Base-by-base conservation (phyloP, 2,797 vertebrate species). In the Dendrocincla tyrannina region DNA sequence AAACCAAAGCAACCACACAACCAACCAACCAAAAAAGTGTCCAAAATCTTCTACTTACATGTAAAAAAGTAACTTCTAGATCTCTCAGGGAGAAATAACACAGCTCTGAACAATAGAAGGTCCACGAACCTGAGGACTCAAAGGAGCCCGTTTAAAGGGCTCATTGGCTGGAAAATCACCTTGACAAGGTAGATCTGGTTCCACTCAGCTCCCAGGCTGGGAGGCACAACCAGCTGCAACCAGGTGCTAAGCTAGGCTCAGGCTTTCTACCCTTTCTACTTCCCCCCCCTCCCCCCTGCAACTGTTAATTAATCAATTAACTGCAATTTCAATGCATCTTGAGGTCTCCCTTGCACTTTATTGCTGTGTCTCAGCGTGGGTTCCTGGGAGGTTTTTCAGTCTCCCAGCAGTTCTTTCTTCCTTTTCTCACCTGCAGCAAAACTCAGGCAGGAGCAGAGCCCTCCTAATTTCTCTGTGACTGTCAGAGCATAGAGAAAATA, bases 31-130 rank as follows among this genome's bases (percentile, higher is more conserved):
- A 2, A 2, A 13, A 17, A 5, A 73, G 6, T 9, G 17, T 11
- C 16, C 5, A 67, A 63, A 0, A 46, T 8, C 7, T 49, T 19
- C 12, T 55, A 95, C 78, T 88, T 77, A 96, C 81, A 49, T 0
- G 0, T 1, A 0, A 2, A 42, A 85, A 83, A 47, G 52, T 0
- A 33, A 30, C 19, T 33, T 39, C 49, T 68, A 1, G 33, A 24
- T 14, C 37, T 67, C 17, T 23, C 42, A 7, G 1, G 1, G 4
- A 39, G 18, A 49, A 4, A 12, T 0, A 63, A 1, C 4, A 22
- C 27, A 67, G 2, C 22, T 17, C 9, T 28, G 4, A 42, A 42
- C 17, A 42, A 42, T 18, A 19, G 42, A 42, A 42, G 42, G 42
- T 19, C 18, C 17, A 42, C 9, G 24, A 44, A 13, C n/a, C n/a